A percentile compares a stretch with the other conserved stretches of the same genome.
phyloP scores from a whole-genome alignment of 2,797 vertebrate species.

The Enteromius trimaculatus region DNA sequence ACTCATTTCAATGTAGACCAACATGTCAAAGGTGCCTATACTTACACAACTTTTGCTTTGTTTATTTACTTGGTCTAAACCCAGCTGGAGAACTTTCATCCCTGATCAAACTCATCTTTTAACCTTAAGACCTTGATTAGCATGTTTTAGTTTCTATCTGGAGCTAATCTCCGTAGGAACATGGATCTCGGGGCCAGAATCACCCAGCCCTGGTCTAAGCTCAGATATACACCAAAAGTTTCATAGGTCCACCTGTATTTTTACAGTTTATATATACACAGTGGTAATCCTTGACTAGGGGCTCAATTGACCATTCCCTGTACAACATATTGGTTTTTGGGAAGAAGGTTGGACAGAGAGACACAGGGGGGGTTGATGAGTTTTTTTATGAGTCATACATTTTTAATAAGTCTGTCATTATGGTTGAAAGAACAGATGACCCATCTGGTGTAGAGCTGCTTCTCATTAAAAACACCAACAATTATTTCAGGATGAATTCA shows the following conservation, averaged over 20 bases:
- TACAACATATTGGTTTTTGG: not conserved
- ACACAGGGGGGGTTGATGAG: not conserved
- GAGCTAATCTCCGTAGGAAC: not conserved
- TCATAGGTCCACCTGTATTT: not conserved
- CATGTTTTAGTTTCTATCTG: not conserved
- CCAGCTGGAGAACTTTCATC: not conserved
- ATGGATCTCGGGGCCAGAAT: not conserved
- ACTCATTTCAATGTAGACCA: not conserved
- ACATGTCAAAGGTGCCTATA: not conserved
- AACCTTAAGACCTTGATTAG: not conserved
- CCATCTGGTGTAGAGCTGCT: conserved; percentile 14
- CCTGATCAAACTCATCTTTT: not conserved
- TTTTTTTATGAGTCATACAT: conserved; percentile 31
- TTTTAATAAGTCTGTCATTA: conserved; percentile 25
- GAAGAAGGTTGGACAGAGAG: not conserved
- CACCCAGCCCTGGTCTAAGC: not conserved
- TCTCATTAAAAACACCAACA: not conserved
- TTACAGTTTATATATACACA: not conserved
- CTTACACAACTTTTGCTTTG: not conserved
- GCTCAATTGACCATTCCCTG: not conserved
- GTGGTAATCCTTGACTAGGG: not conserved
- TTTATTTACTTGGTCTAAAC: not conserved
- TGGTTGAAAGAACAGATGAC: conserved; percentile 23
- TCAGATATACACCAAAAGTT: not conserved
- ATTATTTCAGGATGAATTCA: not conserved